phyloP scores from a whole-genome alignment of 2,888 invertebrate genomes.

The Leptopterna dolabrata region DNA sequence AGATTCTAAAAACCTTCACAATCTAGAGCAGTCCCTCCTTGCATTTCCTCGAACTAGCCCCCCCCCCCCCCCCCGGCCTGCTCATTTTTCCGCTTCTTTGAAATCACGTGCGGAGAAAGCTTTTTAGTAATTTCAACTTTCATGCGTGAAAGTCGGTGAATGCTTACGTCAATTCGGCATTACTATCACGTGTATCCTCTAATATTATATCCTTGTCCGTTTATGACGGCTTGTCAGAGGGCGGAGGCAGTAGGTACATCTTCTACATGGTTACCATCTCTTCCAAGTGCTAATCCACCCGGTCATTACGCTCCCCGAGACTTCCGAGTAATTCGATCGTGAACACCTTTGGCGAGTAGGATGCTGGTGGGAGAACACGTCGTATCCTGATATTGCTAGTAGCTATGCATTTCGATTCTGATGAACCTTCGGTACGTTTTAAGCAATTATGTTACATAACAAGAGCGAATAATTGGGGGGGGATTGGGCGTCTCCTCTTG shows the following conservation, averaged over 20 bases:
- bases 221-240: background rate
- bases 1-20: background rate
- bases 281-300: background rate
- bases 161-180: background rate
- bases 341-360: background rate
- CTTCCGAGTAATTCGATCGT: background rate
- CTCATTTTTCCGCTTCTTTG: background rate
- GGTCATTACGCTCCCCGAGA: background rate
- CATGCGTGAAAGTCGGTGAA: background rate
- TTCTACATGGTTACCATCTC: background rate
- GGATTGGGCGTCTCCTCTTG: too few relatives aligned
- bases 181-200: background rate
- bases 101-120: background rate
- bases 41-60: background rate
- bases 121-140: background rate
- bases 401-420: background rate
- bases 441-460: background rate
- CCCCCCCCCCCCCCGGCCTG: background rate
- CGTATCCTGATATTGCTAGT: background rate
- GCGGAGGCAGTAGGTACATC: background rate
- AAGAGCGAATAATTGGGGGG: too few relatives aligned
- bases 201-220: background rate
- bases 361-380: background rate
- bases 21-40: background rate
- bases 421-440: background rate